Evolutionary conservation across 2,797 vertebrate genomes (phyloP), one percentile per base, ranked within the genome.

Genomic region (Falco naumanni): DNA sequence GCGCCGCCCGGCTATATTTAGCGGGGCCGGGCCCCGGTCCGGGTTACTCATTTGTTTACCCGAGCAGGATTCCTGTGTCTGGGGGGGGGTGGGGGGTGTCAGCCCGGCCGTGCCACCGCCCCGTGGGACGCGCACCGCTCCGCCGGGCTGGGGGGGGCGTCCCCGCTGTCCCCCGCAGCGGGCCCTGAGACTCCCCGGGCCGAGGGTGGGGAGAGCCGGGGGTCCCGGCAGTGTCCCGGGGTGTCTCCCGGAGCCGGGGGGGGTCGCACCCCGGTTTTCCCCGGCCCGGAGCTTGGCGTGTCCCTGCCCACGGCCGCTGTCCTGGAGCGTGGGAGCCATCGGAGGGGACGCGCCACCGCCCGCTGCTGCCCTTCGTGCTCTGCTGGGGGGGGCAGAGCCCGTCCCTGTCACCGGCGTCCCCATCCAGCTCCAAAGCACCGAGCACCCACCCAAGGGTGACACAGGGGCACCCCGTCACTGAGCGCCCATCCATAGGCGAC

Each of bases 31-130:
- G 37, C 37, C 37, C 37, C 37, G 37, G 37, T 37, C 37, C 37
- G 63, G 11, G 39, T 93, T 89, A 79, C 94, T 93, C 92, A 79
- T 66, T 75, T 91, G 88, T 95, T 96, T 94, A 95, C 71, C 63
- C 43, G 13, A 5, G 33, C 9, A 8, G 47, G 60, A 83, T 91
- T 85, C 63, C 66, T 47, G 75, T 16, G 19, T 45, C 48, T 4
- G 47, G 68, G 14, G 33, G 33, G 18, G 43, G 59, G 39, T n/a
- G 24, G n/a, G 47, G 39, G 39, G 47, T 17, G 7, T 70, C 45
- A 25, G 20, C 14, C 34, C 43, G 6, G 43, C 48, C 37, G 6
- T 12, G 37, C 57, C 39, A 3, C 48, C 29, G 11, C 57, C 54
- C 59, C 59, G 41, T 2, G 12, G 54, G 60, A 69, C 50, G 74